Evolutionary conservation across 2,888 invertebrate species (phyloP), one percentile per base, ranked within the genome.

Genomic region (Muschampia plurimacula): DNA sequence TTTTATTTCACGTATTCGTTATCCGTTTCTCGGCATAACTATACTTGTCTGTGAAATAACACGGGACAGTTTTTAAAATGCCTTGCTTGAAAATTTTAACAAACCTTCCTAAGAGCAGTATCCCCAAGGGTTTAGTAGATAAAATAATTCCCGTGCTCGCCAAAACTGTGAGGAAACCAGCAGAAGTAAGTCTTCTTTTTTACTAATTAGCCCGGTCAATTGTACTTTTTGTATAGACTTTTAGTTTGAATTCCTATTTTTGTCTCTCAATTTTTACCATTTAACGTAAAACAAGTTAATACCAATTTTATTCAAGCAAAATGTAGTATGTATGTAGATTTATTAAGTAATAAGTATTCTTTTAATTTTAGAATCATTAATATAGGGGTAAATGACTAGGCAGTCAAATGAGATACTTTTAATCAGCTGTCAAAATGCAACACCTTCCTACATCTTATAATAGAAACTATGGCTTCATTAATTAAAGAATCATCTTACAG

Each of bases 11-110:
- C 10, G 6, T 46, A 46, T 59, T 59, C 49, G 41, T 8, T 65
- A 28, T 60, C 22, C 32, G 12, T 59, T 59, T 8, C 32, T 28
- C 28, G 7, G 22, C 15, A n/a, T 49, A 60, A 60, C 49, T 22
- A 66, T 28, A 71, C 32, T n/a, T n/a, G 9, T 52, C 39, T 39
- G 60, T 36, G 22, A 12, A 28, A 5, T 22, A 44, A 12, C 28
- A 13, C 8, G 8, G 2, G 7, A 28, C 46, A 41, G 7, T 8
- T 3, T 13, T 60, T 9, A 77, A 71, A 57, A 92, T 92, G 92
- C 92, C 92, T 70, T 86, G 86, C 62, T 77, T 92, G 52, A 91
- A 83, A 74, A 86, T 92, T 28, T 76, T 89, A 2, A 92, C 92
- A 0, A 92, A 89, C 75, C 52, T 92, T 2, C 78, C 86, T 0